phyloP scores from a whole-genome alignment of 2,888 invertebrate genomes.

The Ophion slaviceki region DNA sequence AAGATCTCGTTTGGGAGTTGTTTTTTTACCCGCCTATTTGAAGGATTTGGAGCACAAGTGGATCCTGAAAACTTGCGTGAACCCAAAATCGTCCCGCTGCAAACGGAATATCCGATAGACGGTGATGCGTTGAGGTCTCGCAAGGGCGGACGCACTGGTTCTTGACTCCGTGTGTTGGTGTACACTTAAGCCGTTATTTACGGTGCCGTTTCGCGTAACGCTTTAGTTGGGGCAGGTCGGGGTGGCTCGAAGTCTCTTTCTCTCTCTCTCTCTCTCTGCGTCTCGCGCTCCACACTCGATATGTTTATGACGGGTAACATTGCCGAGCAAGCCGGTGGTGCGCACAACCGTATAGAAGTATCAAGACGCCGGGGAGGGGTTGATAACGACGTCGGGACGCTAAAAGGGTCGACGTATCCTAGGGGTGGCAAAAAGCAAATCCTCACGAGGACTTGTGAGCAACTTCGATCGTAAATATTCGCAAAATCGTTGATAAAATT shows the following conservation, averaged over 20 bases:
- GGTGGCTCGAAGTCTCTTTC: slow-evolving; percentile 65
- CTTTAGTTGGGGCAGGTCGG: slow-evolving; percentile 81
- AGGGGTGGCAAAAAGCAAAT: slow-evolving; percentile 66
- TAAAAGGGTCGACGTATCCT: slow-evolving; percentile 67
- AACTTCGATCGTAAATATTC: slow-evolving; percentile 18
- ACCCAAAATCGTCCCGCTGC: neutral
- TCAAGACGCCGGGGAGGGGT: slow-evolving; percentile 68
- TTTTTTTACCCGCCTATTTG: neutral
- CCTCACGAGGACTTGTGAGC: slow-evolving; percentile 58
- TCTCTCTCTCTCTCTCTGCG: slow-evolving; percentile 37
- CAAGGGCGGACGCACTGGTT: slow-evolving; percentile 50
- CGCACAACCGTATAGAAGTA: slow-evolving; percentile 45
- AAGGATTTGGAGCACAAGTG: neutral
- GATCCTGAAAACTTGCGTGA: neutral
- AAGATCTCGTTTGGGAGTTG: neutral
- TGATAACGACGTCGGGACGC: slow-evolving; percentile 71
- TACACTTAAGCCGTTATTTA: slow-evolving; percentile 82
- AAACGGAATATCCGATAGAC: neutral
- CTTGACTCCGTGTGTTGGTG: slow-evolving; percentile 67
- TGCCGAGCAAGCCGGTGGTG: slow-evolving; percentile 34
- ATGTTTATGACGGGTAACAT: slow-evolving; percentile 79
- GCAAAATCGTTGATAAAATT: slow-evolving; percentile 16
- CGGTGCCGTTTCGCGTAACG: slow-evolving; percentile 80
- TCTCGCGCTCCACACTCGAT: slow-evolving; percentile 70
- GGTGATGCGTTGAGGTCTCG: slow-evolving; percentile 21